Percentiles rank a stretch among this genome's conserved stretches.
Evolutionary conservation across 2,888 invertebrate genomes (phyloP).

Genomic region (Eremobia ochroleuca): DNA sequence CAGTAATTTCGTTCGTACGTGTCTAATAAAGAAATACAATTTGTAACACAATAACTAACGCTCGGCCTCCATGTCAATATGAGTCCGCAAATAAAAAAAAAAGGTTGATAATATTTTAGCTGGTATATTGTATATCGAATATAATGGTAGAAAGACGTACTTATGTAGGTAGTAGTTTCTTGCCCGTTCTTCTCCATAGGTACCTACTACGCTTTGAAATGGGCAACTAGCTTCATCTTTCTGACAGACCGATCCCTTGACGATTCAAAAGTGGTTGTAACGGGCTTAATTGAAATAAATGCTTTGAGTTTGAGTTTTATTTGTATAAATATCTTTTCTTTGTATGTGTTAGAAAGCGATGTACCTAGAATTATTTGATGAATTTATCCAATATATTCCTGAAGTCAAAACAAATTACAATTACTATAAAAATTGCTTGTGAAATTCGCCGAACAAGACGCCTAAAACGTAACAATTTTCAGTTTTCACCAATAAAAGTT

Average conservation of each 20-base stretch:
- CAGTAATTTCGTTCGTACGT: constrained; percentile 74
- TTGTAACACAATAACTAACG: constrained; percentile 63
- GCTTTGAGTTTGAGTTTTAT: neutral
- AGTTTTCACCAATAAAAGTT: neutral
- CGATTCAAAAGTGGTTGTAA: neutral
- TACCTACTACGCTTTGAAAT: neutral
- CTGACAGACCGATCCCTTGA: neutral
- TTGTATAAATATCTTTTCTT: neutral
- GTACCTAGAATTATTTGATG: neutral
- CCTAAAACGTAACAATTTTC: neutral
- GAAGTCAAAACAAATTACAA: neutral
- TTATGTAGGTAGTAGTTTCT: neutral
- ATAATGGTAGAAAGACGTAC: constrained; percentile 10
- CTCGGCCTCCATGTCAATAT: constrained; percentile 54
- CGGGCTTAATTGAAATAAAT: no score
- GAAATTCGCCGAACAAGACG: neutral
- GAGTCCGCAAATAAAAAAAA: constrained; percentile 49
- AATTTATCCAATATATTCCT: neutral
- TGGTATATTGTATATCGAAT: constrained; percentile 13
- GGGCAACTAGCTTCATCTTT: neutral
- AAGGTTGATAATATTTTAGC: constrained; percentile 36
- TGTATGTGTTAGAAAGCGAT: neutral
- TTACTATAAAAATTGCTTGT: neutral
- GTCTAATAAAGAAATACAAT: constrained; percentile 77
- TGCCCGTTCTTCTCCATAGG: neutral